A percentile compares a stretch with the other conserved stretches of the same genome.
phyloP scores from a whole-genome alignment of 2,888 invertebrate species.

The Scrobipalpa costella region DNA sequence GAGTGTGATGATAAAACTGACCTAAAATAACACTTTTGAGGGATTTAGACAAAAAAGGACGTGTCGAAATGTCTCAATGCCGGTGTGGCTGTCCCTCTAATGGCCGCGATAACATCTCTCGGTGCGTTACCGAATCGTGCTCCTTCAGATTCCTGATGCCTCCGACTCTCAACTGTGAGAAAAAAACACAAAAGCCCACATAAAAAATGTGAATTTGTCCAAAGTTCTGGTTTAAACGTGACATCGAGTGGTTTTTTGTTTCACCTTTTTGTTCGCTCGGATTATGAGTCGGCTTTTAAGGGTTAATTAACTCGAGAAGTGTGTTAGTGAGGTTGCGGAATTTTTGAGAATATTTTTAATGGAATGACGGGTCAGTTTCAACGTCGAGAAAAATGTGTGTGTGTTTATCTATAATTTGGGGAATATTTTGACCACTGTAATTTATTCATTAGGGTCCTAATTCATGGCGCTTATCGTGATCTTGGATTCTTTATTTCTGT shows the following conservation, averaged over 20 bases:
- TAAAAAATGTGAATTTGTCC: slow-evolving; percentile 74
- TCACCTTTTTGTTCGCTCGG: slow-evolving; percentile 62
- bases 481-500: slow-evolving; percentile 5
- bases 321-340: slow-evolving; percentile 68
- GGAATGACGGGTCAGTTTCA: slow-evolving; percentile 26
- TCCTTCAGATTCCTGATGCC: slow-evolving; percentile 72
- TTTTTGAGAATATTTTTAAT: slow-evolving; percentile 48
- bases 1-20: slow-evolving; percentile 46
- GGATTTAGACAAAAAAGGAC: slow-evolving; percentile 62
- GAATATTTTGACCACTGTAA: slow-evolving; percentile 12
- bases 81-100: slow-evolving; percentile 66
- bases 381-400: slow-evolving; percentile 9
- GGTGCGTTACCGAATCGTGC: slow-evolving; percentile 77
- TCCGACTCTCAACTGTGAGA: slow-evolving; percentile 69
- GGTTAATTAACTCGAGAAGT: slow-evolving; percentile 73
- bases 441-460: slow-evolving; percentile 17
- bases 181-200: slow-evolving; percentile 74
- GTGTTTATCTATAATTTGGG: slow-evolving; percentile 15
- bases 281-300: slow-evolving; percentile 69
- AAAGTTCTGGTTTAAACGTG: slow-evolving; percentile 71
- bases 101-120: slow-evolving; percentile 73
- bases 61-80: slow-evolving; percentile 75
- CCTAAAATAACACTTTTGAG: slow-evolving; percentile 65
- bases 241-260: slow-evolving; percentile 72
- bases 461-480: slow-evolving; percentile 9